phyloP scores from a whole-genome alignment of 2,113 vertebrate genomes.

The Mystacornis crossleyi region DNA sequence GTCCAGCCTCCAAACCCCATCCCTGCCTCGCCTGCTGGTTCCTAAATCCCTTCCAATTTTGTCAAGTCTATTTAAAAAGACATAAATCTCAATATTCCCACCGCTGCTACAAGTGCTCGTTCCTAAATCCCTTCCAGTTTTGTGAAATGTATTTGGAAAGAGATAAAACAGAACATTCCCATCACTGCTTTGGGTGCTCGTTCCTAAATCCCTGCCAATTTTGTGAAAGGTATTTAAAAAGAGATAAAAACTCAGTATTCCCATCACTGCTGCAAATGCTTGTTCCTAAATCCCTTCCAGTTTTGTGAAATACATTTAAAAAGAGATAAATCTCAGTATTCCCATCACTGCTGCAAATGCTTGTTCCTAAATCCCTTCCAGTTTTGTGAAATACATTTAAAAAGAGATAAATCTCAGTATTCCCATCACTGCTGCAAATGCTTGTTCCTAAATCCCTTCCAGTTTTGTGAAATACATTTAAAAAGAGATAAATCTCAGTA shows the following conservation, averaged over 20 bases:
- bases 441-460: not conserved
- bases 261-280: not conserved
- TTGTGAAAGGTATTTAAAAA: not conserved
- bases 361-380: not conserved
- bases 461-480: not conserved
- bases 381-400: not conserved
- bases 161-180: too few species aligned
- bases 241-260: not conserved
- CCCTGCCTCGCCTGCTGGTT: not conserved
- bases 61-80: not conserved
- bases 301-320: not conserved
- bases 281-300: not conserved
- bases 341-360: not conserved
- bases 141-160: too few species aligned
- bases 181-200: not conserved
- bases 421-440: not conserved
- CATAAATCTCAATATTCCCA: not conserved
- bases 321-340: not conserved
- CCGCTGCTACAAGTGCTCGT: not conserved
- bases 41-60: not conserved
- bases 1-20: not conserved
- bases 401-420: not conserved
- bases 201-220: not conserved
- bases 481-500: not conserved
- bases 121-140: not conserved